phyloP scores from a whole-genome alignment of 2,797 vertebrate species.

The Thunnus albacares region DNA sequence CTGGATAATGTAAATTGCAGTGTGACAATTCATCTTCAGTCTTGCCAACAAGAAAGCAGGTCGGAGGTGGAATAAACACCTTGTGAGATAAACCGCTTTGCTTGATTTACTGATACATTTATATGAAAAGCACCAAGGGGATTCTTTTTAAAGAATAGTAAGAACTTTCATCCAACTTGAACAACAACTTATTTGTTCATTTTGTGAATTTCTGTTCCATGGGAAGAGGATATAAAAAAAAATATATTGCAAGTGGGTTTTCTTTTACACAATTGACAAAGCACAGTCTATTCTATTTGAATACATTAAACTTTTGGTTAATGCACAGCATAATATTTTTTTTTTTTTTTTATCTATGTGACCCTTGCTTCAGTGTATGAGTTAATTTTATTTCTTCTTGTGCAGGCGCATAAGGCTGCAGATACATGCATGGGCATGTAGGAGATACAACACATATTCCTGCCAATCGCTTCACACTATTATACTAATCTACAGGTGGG shows the following conservation, averaged over 20 bases:
- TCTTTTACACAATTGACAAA: not conserved
- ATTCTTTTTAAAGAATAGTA: constrained; percentile 23
- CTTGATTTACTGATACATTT: constrained; percentile 50
- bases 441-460: no score
- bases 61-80: constrained; percentile 38
- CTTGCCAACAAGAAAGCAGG: constrained; percentile 9
- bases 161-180: constrained; percentile 13
- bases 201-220: not conserved
- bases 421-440: no score
- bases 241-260: not conserved
- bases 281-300: not conserved
- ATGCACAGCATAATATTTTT: not conserved
- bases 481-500: no score
- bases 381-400: no score
- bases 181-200: not conserved
- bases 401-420: no score
- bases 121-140: constrained; percentile 18
- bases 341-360: not conserved
- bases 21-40: constrained; percentile 10
- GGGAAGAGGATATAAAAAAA: not conserved
- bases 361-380: no score
- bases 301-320: not conserved
- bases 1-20: constrained; percentile 17
- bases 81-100: constrained; percentile 31
- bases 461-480: no score